A percentile compares a stretch with the other conserved stretches of the same genome.
Evolutionary conservation across 2,888 invertebrate genomes (phyloP).

Genomic region (Acanthosepion pharaonis): DNA sequence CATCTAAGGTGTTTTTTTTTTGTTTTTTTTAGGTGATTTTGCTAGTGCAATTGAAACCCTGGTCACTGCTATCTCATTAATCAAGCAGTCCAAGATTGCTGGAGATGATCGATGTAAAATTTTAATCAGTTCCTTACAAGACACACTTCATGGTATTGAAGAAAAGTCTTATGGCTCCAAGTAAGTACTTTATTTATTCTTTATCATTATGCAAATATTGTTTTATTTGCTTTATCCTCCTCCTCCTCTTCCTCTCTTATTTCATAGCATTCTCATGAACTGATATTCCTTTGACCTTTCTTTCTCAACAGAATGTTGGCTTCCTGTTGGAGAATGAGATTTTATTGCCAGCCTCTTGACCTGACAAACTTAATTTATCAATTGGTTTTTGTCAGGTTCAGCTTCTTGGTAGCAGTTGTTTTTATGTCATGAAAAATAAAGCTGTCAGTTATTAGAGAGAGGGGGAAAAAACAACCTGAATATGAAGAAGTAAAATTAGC

Average conservation of each 20-base stretch:
- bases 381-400: too few species aligned
- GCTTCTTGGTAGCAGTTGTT: too few species aligned
- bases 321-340: neutral
- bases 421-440: too few species aligned
- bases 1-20: neutral
- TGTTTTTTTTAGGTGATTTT: slow-evolving; percentile 83
- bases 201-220: neutral
- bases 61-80: slow-evolving; percentile 97
- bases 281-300: neutral
- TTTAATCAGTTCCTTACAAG: slow-evolving; percentile 94
- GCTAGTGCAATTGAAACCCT: slow-evolving; percentile 98
- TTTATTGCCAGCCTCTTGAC: too few species aligned
- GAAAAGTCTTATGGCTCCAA: slow-evolving; percentile 90
- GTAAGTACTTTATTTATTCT: slow-evolving; percentile 60
- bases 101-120: slow-evolving; percentile 98
- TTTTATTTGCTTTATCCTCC: neutral
- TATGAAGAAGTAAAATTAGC: too few species aligned
- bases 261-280: neutral
- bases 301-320: neutral
- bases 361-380: too few species aligned
- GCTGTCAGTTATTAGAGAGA: too few species aligned
- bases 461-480: too few species aligned
- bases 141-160: slow-evolving; percentile 97
- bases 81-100: slow-evolving; percentile 97
- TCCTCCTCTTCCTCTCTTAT: neutral